phyloP scores from a whole-genome alignment of 2,888 invertebrate species.

The Tetanocera ferruginea region DNA sequence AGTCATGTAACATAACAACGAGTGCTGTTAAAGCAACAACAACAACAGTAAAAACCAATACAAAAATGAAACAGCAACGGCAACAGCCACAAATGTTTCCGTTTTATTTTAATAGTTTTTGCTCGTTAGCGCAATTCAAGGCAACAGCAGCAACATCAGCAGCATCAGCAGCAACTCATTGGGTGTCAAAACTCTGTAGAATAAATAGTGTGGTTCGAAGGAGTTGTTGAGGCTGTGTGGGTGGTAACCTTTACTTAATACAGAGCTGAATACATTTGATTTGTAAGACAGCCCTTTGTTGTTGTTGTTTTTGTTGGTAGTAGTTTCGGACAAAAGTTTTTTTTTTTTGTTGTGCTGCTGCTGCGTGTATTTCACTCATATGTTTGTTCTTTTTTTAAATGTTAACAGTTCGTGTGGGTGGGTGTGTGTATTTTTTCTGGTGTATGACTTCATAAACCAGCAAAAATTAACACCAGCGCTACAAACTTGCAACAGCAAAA shows the following conservation, averaged over 20 bases:
- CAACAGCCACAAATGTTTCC: constrained; percentile 52
- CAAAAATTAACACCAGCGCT: constrained; percentile 65
- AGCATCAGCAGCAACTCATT: neutral
- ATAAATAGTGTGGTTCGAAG: neutral
- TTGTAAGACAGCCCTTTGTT: neutral
- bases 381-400: neutral
- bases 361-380: neutral
- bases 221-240: neutral
- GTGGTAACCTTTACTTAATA: neutral
- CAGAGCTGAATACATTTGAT: too few relatives aligned
- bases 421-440: constrained; percentile 20
- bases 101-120: constrained; percentile 68
- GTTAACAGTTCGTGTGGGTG: constrained; percentile 10
- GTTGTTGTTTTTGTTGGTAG: neutral
- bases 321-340: neutral
- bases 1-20: constrained; percentile 47
- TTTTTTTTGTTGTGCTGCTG: constrained; percentile 10
- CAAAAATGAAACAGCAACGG: constrained; percentile 46
- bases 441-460: constrained; percentile 62
- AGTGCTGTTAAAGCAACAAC: constrained; percentile 27
- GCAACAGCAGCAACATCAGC: neutral
- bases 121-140: constrained; percentile 63
- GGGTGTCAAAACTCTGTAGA: neutral
- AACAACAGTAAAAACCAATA: constrained; percentile 41
- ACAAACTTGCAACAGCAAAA: constrained; percentile 49